phyloP scores from a whole-genome alignment of 2,888 invertebrate genomes.

The Pecten maximus region DNA sequence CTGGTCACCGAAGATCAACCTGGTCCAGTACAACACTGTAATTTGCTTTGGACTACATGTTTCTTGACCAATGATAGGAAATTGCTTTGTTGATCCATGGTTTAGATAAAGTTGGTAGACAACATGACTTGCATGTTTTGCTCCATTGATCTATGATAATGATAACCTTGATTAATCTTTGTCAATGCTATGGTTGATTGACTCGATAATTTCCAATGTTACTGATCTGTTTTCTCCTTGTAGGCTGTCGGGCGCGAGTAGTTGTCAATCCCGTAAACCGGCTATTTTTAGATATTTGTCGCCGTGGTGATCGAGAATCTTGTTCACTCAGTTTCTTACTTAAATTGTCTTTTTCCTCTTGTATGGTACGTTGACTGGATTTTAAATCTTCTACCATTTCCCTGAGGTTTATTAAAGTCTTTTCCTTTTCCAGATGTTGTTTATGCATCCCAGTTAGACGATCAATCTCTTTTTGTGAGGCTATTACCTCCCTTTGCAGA shows the following conservation, averaged over 20 bases:
- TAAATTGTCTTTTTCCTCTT: conserved; percentile 44
- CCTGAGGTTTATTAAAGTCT: conserved; percentile 64
- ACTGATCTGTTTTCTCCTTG: neutral
- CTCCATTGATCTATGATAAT: neutral
- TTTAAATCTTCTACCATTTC: conserved; percentile 63
- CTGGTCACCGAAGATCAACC: no score
- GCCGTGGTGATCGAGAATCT: conserved; percentile 36
- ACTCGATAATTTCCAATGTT: neutral
- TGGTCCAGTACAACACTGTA: no score
- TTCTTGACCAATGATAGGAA: no score
- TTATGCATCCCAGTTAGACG: conserved; percentile 56
- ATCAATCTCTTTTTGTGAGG: conserved; percentile 57
- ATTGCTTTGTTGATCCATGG: no score
- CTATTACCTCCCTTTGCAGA: conserved; percentile 59
- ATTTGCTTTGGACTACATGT: no score
- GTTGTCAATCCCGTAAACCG: neutral
- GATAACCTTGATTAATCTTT: neutral
- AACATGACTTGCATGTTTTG: no score
- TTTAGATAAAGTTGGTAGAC: no score
- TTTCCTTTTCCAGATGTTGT: conserved; percentile 68
- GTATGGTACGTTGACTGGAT: conserved; percentile 46
- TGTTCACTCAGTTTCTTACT: conserved; percentile 44
- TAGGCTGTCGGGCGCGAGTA: neutral
- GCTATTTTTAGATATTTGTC: neutral
- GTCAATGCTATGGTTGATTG: neutral